Base-by-base conservation (phyloP, 2,888 invertebrate species). In the Drosophila colorata region DNA sequence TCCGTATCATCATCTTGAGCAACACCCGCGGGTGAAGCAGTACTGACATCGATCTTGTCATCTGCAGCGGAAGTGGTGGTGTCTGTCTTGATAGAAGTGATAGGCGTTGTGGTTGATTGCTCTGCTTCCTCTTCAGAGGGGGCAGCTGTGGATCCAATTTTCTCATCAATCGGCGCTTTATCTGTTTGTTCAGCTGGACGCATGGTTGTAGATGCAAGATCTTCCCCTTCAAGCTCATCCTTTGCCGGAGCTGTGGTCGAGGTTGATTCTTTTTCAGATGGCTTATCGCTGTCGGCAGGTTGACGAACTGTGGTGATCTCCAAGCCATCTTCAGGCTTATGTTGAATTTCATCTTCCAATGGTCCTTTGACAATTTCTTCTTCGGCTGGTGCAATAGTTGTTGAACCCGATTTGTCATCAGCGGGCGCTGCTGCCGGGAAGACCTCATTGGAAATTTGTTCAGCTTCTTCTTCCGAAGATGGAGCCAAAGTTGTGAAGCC, bases 1-100 rank as follows among this genome's bases (percentile, higher is more conserved):
- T 83, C 76, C 9, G 70, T 63, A 40, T 76, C 80, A 20, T 77
- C 84, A 11, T 78, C 75, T 5, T 76, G 61, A 55, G 56, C 61
- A 47, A 44, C 57, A 25, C 59, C 20, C 0, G 46, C 60, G 49
- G 68, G 47, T 4, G 57, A 41, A 18, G 66, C n/a, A 1, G 69
- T 55, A 18, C 61, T 63, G 7, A 35, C 44, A 31, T 80, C 80
- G 6, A 65, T 28, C 9, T 69, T 66, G 1, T 69, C 60, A 9
- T 64, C 64, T 47, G 52, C 44, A 46, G 52, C 6, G 11, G 48
- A 31, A 33, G 58, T 70, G 11, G 56, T 59, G 14, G 33, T 14
- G 8, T 78, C 81, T 0, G 51, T 40, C 43, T 69, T 67, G 18
- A 37, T 23, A 5, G 66, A 40, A 23, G 63, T 48, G 8, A 23